These are phyloP conservation scores for Sebastes steindachneri DNA, from an alignment of 2,797 vertebrate species.

Conservation along the genomic window DNA sequence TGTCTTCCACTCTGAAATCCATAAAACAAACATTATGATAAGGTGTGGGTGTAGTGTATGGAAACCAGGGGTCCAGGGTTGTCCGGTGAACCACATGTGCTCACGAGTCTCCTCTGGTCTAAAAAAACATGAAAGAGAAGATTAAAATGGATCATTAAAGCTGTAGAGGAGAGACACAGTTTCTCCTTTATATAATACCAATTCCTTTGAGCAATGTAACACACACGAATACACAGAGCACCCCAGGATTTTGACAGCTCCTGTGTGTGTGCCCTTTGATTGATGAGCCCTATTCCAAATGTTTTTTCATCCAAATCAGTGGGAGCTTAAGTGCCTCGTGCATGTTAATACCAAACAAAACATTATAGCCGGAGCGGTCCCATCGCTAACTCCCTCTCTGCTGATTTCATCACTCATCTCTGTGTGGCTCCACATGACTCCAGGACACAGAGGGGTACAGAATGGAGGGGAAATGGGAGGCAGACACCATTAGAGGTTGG, in stretches of 20 bases:
- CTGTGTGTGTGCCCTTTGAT: constrained; percentile 79
- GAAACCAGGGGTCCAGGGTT: background rate
- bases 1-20: background rate
- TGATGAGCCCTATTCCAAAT: constrained; percentile 85
- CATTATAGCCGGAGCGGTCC: constrained; percentile 74
- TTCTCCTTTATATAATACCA: constrained; percentile 9
- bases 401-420: constrained; percentile 82
- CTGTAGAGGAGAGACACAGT: constrained; percentile 11
- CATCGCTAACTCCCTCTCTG: constrained; percentile 67
- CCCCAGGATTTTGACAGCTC: constrained; percentile 80
- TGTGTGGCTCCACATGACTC: constrained; percentile 65
- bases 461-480: constrained; percentile 1
- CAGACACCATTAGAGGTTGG: constrained; percentile 26
- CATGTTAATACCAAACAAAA: constrained; percentile 86
- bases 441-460: constrained; percentile 49
- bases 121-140: background rate
- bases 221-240: constrained; percentile 52
- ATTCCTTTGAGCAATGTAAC: constrained; percentile 36
- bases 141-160: constrained; percentile 48
- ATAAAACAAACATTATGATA: background rate
- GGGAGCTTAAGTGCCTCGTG: constrained; percentile 83
- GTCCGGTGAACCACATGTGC: background rate
- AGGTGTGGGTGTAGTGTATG: too few species aligned
- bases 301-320: constrained; percentile 85
- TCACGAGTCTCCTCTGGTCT: background rate